These are phyloP conservation scores for Saccostrea cuccullata DNA, from an alignment of 1,140 invertebrate species.

Conservation along the genomic window DNA sequence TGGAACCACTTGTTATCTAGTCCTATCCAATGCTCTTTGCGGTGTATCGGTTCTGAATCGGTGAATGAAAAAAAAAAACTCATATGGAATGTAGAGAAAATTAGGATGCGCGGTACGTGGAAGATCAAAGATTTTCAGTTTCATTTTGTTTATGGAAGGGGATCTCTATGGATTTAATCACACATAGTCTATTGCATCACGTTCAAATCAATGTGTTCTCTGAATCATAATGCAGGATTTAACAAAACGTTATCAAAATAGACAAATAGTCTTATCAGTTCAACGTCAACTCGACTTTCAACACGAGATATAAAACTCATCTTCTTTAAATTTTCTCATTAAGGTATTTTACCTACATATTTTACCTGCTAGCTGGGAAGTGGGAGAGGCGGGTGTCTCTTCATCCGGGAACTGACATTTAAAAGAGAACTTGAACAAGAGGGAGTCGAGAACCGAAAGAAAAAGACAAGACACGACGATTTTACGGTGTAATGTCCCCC, in stretches of 20 bases:
- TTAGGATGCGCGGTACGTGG: background rate
- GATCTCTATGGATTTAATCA: conserved; percentile 18
- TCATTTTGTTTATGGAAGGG: conserved; percentile 3
- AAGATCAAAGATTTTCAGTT: conserved; percentile 11
- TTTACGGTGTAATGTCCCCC: conserved; percentile 22
- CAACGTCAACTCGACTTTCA: conserved; percentile 10
- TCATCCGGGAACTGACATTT: background rate
- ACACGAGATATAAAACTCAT: conserved; percentile 24
- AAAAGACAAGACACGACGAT: background rate
- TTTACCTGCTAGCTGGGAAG: background rate
- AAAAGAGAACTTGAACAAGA: background rate
- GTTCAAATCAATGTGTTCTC: conserved; percentile 23
- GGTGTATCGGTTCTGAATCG: background rate
- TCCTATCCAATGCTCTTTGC: background rate
- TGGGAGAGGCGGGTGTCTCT: background rate
- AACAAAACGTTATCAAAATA: conserved; percentile 33
- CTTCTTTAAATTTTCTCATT: conserved; percentile 26
- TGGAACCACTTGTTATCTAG: conserved; percentile 21
- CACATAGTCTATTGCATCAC: conserved; percentile 22
- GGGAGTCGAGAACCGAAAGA: background rate
- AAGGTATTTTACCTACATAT: conserved; percentile 22
- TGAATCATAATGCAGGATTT: conserved; percentile 27
- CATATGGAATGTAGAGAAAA: background rate
- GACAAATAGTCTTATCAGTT: conserved; percentile 23
- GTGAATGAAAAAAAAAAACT: conserved; percentile 31